phyloP scores from a whole-genome alignment of 1,140 invertebrate species.

The Aphelinus atriplicis region DNA sequence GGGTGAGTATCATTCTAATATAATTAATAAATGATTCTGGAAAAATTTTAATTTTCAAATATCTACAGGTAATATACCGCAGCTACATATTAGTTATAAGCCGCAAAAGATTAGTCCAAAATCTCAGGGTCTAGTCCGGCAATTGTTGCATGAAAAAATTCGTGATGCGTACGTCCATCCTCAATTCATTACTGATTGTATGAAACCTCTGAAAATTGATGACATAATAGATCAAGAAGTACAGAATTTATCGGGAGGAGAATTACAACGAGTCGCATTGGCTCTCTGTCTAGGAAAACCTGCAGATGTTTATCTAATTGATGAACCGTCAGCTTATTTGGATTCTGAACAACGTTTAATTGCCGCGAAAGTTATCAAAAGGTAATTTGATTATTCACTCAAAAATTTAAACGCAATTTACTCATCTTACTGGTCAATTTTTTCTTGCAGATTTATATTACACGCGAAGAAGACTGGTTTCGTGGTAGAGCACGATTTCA shows the following conservation, averaged over 20 bases:
- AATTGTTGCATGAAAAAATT: slow-evolving; percentile 95
- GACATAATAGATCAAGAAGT: slow-evolving; percentile 99
- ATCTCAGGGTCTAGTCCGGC: slow-evolving; percentile 91
- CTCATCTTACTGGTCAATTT: slow-evolving; percentile 42
- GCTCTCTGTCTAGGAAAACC: slow-evolving; percentile 97
- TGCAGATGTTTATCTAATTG: slow-evolving; percentile 98
- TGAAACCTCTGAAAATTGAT: slow-evolving; percentile 98
- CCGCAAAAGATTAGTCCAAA: slow-evolving; percentile 99
- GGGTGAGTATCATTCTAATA: slow-evolving; percentile 57
- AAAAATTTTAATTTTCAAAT: slow-evolving; percentile 23
- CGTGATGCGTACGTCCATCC: slow-evolving; percentile 97
- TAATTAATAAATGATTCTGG: no score
- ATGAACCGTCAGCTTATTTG: slow-evolving; percentile 98
- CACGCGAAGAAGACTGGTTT: slow-evolving; percentile 99
- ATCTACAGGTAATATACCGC: slow-evolving; percentile 80
- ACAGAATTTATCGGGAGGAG: slow-evolving; percentile 98
- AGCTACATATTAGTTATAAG: slow-evolving; percentile 98
- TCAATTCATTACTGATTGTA: slow-evolving; percentile 97
- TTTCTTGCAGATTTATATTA: slow-evolving; percentile 86
- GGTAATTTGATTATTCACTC: slow-evolving; percentile 66
- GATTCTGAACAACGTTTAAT: slow-evolving; percentile 99
- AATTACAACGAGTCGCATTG: slow-evolving; percentile 96
- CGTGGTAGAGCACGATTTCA: slow-evolving; percentile 99
- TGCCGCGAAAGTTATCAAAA: slow-evolving; percentile 98
- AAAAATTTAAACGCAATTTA: slow-evolving; percentile 12